Percentiles rank a stretch among this genome's conserved stretches.
Conservation (phyloP, 1,140 invertebrate genomes). For the Drosophila trapezifrons region DNA sequence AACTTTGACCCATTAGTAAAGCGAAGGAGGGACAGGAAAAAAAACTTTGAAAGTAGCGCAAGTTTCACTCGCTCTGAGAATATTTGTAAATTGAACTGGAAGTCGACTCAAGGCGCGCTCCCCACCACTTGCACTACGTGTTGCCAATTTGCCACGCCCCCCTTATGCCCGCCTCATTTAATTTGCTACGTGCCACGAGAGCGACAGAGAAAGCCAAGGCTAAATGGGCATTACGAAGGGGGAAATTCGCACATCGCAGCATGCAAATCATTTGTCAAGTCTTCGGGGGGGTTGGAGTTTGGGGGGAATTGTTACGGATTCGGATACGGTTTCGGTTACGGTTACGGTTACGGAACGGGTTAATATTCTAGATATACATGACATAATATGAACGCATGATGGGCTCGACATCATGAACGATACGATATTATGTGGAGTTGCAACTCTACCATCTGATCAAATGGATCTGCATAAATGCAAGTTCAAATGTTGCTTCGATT, state of each 20-base stretch:
- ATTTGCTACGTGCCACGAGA: constrained; percentile 66
- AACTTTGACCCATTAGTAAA: constrained; percentile 73
- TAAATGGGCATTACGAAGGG: constrained; percentile 35
- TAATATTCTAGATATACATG: constrained; percentile 54
- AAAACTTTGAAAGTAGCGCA: constrained; percentile 65
- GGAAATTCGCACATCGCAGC: constrained; percentile 53
- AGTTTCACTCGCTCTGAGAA: constrained; percentile 60
- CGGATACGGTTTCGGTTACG: constrained; percentile 20
- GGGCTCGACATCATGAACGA: constrained; percentile 70
- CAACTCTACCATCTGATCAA: constrained; percentile 84
- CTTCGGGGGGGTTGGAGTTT: neutral
- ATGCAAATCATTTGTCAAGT: constrained; percentile 62
- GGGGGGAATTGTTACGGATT: constrained; percentile 11
- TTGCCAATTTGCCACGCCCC: constrained; percentile 68
- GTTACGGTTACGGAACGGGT: constrained; percentile 19
- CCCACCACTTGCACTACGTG: constrained; percentile 55
- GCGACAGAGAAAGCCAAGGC: constrained; percentile 1
- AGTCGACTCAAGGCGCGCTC: constrained; percentile 37
- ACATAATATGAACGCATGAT: constrained; percentile 83
- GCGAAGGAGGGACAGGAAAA: constrained; percentile 34
- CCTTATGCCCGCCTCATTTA: constrained; percentile 59
- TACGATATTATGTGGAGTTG: constrained; percentile 84
- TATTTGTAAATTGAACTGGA: constrained; percentile 77
- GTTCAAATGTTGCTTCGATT: constrained; percentile 77
- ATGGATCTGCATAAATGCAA: constrained; percentile 81